These are phyloP conservation scores for Telmatochromis sp. DNA, from an alignment of 2,113 vertebrate genomes.

Conservation along the genomic window DNA sequence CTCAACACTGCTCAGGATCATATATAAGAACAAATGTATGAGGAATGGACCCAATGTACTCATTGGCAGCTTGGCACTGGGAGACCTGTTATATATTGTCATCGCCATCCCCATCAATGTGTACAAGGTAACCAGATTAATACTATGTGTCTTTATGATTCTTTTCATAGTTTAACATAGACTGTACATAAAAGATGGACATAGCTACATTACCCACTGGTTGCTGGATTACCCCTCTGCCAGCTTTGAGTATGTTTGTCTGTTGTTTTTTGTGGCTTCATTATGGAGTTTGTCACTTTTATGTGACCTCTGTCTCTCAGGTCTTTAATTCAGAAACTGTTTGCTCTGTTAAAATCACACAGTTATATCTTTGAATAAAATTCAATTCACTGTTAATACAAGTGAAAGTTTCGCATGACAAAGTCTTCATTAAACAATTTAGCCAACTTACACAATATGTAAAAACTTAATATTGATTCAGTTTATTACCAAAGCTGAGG, in stretches of 20 bases:
- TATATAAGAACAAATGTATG: slow-evolving; percentile 94
- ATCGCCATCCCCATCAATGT: slow-evolving; percentile 85
- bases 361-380: neutral
- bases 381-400: neutral
- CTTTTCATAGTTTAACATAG: neutral
- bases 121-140: slow-evolving; percentile 73
- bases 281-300: neutral
- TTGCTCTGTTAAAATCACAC: neutral
- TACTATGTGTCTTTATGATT: neutral
- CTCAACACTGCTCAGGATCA: slow-evolving; percentile 84
- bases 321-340: neutral
- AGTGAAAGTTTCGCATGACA: neutral
- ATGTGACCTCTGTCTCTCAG: neutral
- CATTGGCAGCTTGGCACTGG: slow-evolving; percentile 84
- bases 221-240: neutral
- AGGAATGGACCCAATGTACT: slow-evolving; percentile 87
- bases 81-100: slow-evolving; percentile 87
- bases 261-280: neutral
- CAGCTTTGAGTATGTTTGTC: neutral
- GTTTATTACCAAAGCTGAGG: neutral
- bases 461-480: neutral
- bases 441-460: neutral
- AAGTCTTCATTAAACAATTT: neutral
- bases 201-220: neutral
- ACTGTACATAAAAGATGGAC: neutral